Evolutionary conservation across 2,797 vertebrate genomes (phyloP), one percentile per base, ranked within the genome.

Genomic region (Sebastes nivosus): DNA sequence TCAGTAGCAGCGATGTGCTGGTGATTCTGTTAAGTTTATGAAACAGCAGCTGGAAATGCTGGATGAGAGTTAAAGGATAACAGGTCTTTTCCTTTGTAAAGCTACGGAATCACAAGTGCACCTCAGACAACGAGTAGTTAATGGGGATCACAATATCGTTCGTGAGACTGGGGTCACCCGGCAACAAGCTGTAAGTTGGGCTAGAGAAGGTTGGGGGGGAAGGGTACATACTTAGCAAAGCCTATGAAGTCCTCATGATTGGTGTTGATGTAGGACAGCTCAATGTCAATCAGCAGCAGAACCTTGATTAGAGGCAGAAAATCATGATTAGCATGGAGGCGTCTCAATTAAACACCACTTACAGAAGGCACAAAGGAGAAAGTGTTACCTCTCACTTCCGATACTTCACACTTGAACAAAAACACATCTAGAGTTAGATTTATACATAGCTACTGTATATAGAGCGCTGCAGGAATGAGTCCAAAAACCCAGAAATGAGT

Each of bases 191-290:
- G 61, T 64, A 68, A 77, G 74, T 78, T 58, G 54, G 59, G 61
- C 11, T 30, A 34, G 36, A 61, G 34, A 25, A 27, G 29, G 50
- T 11, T 5, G 24, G 12, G 58, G 14, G 30, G 18, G 1, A 57
- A 1, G 64, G 34, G 24, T 25, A 96, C 98, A 80, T 95, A 99
- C 98, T 99, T 99, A 85, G 98, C 98, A 65, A 99, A 99, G 64
- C 98, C 98, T n/a, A 99, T 99, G 95, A 99, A 99, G 94, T 99
- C 98, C 79, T 99, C 98, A 0, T 99, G 98, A 93, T 99, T 99
- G 50, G 98, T 99, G 95, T 99, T 99, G 95, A 99, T 99, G 95
- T 99, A 99, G 27, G 98, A 98, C 89, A 98, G 95, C 92, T 99
- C 98, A 16, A 97, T 98, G 95, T 99, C 98, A 46, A 99, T 99